Evolutionary conservation across 92 coral and sea anemone genomes (phyloP), one percentile per base, ranked within the genome.

Genomic region (Blastomussa wellsi): DNA sequence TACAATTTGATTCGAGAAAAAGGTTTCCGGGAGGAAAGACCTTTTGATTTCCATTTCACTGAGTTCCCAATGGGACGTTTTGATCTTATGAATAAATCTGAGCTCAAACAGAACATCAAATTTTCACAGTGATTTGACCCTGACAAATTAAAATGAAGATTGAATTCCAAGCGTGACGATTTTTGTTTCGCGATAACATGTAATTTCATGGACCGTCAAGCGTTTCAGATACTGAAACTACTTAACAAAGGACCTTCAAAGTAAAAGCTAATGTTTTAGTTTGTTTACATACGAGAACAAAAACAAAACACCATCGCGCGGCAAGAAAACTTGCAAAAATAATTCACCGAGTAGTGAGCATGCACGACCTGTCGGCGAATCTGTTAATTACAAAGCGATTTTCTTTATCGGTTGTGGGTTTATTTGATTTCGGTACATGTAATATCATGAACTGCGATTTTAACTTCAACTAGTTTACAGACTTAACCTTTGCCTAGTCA

Each of bases 151-250:
- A 31, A 31, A 52, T 14, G 42, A 31, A 83, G 79, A 83, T 70
- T 7, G 77, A 82, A 82, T 82, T 82, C 74, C 86, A 36, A 82
- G 86, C 78, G 68, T 82, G 76, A 71, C 76, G 55, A 82, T 71
- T 82, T 44, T 28, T 69, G n/a, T 32, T 69, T 68, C 77, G 35
- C 52, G 47, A 31, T 31, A 74, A 59, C 80, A 83, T 41, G 87
- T 83, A 82, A 82, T 83, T 83, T 83, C 87, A 83, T 69, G 87
- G 81, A 59, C 80, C 87, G 81, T 64, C 87, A 7, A 83, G 81
- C 87, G 87, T 83, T 83, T 83, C 74, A 83, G 29, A 37, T 38
- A 47, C 80, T 17, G 78, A 83, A 83, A 83, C 65, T 75, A 31
- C 24, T 60, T 48, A 59, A 83, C 62, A 83, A 83, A 83, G 32